Percentiles rank a stretch among this genome's conserved stretches.
phyloP scores from a whole-genome alignment of 2,113 vertebrate genomes.

The Charadrius vociferus region DNA sequence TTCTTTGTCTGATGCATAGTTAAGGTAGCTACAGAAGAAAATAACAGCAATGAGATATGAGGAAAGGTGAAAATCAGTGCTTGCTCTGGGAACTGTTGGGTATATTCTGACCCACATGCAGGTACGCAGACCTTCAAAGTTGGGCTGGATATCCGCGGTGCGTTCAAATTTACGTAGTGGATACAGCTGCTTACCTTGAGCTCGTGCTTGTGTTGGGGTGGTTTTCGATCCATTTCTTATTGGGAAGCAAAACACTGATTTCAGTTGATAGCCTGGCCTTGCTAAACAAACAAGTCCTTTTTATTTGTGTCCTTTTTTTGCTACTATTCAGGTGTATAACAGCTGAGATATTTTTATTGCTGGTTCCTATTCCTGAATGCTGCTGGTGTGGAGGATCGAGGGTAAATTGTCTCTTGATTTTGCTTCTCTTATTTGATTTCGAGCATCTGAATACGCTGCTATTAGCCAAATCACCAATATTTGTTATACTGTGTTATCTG shows the following conservation, averaged over 20 bases:
- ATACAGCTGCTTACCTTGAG: not conserved
- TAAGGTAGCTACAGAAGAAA: not conserved
- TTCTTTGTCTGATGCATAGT: not conserved
- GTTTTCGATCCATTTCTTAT: not conserved
- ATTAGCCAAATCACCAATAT: not conserved
- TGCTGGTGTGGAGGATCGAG: not conserved
- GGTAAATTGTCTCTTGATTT: not conserved
- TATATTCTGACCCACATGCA: rapidly evolving
- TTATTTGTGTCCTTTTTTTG: not conserved
- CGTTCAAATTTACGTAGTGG: not conserved
- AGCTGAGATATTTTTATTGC: not conserved
- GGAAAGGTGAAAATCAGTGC: not conserved
- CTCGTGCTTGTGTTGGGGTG: not conserved
- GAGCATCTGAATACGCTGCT: not conserved
- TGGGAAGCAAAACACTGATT: not conserved
- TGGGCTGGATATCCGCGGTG: not conserved
- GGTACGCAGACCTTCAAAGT: not conserved
- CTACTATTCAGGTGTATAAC: not conserved
- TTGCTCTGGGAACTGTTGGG: not conserved
- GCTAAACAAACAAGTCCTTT: not conserved
- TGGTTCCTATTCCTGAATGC: not conserved
- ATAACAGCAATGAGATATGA: not conserved
- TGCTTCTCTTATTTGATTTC: not conserved
- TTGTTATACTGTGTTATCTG: not conserved
- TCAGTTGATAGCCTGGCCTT: not conserved